Percentiles rank a stretch among this genome's conserved stretches.
Evolutionary conservation across 2,797 vertebrate species (phyloP).

Genomic region (Sebastes taczanowskii): DNA sequence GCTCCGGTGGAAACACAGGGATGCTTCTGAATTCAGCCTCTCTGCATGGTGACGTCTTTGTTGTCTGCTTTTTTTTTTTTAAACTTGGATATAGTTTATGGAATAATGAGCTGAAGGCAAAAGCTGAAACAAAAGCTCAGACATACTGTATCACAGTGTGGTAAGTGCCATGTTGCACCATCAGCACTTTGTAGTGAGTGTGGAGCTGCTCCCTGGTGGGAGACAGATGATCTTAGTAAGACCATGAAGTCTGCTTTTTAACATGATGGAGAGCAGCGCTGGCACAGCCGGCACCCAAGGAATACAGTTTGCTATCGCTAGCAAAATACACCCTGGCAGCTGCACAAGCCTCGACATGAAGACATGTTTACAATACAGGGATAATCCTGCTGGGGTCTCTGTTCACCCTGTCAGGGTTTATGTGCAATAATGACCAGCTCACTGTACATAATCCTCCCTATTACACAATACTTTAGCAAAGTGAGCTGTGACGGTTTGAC

Average conservation of each 20-base stretch:
- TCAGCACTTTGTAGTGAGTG: slow-evolving; percentile 43
- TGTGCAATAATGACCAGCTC: slow-evolving; percentile 59
- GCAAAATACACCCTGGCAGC: slow-evolving; percentile 38
- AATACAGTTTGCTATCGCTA: slow-evolving; percentile 20
- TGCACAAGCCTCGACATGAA: slow-evolving; percentile 15
- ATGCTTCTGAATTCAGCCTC: neutral
- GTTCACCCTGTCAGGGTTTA: slow-evolving; percentile 46
- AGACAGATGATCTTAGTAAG: slow-evolving; percentile 42
- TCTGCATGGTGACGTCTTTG: neutral
- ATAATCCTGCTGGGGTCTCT: slow-evolving; percentile 64
- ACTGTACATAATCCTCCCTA: slow-evolving; percentile 56
- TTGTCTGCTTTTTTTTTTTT: neutral
- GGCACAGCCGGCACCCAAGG: slow-evolving; percentile 22
- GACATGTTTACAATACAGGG: slow-evolving; percentile 54
- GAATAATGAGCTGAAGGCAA: neutral
- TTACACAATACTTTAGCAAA: slow-evolving; percentile 13
- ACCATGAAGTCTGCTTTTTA: slow-evolving; percentile 18
- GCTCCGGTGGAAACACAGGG: neutral
- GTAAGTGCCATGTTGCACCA: slow-evolving; percentile 27
- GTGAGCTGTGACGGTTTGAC: slow-evolving; percentile 15
- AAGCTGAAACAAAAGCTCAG: slow-evolving; percentile 11
- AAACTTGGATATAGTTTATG: neutral
- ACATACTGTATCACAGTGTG: neutral
- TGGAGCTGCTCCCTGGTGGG: slow-evolving; percentile 39
- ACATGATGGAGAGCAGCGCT: slow-evolving; percentile 30